phyloP scores from a whole-genome alignment of 2,888 invertebrate species.

The Homarus gammarus region DNA sequence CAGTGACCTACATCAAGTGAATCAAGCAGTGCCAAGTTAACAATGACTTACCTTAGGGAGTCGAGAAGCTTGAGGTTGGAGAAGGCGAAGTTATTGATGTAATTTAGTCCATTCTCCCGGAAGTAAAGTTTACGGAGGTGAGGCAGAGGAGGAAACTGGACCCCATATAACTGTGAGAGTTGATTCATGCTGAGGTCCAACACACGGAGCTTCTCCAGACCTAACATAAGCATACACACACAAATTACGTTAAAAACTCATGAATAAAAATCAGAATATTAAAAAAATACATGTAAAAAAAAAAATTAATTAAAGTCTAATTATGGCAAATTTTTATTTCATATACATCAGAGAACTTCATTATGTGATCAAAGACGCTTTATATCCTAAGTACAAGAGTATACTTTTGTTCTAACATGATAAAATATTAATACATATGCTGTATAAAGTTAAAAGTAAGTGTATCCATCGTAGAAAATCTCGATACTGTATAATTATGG shows the following conservation, averaged over 20 bases:
- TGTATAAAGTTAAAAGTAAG: too few relatives aligned
- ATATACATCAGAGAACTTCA: too few relatives aligned
- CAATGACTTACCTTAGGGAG: slow-evolving; percentile 57
- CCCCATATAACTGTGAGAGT: slow-evolving; percentile 85
- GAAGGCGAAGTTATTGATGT: slow-evolving; percentile 88
- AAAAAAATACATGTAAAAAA: too few relatives aligned
- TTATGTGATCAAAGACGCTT: too few relatives aligned
- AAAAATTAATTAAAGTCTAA: not conserved
- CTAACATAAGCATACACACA: slow-evolving; percentile 33
- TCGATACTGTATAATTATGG: too few relatives aligned
- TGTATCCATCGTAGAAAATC: too few relatives aligned
- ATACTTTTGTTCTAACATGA: too few relatives aligned
- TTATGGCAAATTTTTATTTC: not conserved
- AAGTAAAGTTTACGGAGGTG: slow-evolving; percentile 90
- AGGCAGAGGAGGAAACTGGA: slow-evolving; percentile 90
- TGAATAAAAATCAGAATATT: not conserved
- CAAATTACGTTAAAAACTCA: not conserved
- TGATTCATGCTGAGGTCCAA: slow-evolving; percentile 91
- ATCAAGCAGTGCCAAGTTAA: too few relatives aligned
- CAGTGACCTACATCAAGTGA: too few relatives aligned
- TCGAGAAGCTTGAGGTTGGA: slow-evolving; percentile 82
- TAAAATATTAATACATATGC: too few relatives aligned
- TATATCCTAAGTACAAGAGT: too few relatives aligned
- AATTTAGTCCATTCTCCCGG: slow-evolving; percentile 88
- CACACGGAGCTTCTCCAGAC: slow-evolving; percentile 89